Base-by-base conservation (phyloP, 1,140 invertebrate genomes). In the Formica exsecta region DNA sequence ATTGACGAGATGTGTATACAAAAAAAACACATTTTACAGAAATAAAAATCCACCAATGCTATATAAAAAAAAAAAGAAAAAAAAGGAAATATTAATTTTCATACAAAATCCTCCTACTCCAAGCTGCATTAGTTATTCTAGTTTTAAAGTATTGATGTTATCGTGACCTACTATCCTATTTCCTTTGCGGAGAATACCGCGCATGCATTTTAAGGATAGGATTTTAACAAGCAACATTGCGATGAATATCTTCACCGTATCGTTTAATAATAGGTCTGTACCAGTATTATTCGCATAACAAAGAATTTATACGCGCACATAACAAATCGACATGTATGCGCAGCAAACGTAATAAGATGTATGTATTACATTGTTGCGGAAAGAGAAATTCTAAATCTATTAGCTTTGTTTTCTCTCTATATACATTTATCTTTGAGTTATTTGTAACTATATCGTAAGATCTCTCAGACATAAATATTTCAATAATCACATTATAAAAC, bases 171-270 rank as follows among this genome's bases (percentile, higher is more conserved):
- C 68, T 83, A 83, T 83, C 68, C 79, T 22, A 81, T 73, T 81
- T 81, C 54, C 68, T 83, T 74, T 73, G 54, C 38, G 22, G 22
- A 48, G 54, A 32, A 61, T 73, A 68, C 32, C 22, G 76, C 44
- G 76, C 57, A 83, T 83, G 79, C 38, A 83, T 74, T 83, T 83
- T 83, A 83, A 83, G 54, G 51, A 81, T 41, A 73, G 54, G 32
- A 73, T 73, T 61, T 74, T 83, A 59, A 74, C 79, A 25, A 81
- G 65, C 16, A 73, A 81, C 51, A 41, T 44, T 59, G 51, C 77
- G 77, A 71, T 73, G 22, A 81, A 61, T 73, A 73, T 81, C 29
- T 73, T 59, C 16, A 44, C 5, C 16, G 54, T 36, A 73, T 73
- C 38, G 5, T 61, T 36, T 57, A 57, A 44, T 83, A 62, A 81